These are phyloP conservation scores for Bos taurus DNA, from an alignment of 2,113 vertebrate genomes.

Conservation along the genomic window ARS-UCD2.0 NC_037331.1:63606001-63606500, in stretches of 20 bases:
- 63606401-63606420: not conserved
- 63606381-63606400: not conserved
- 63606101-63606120: not conserved
- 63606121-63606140: not conserved
- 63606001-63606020: not conserved
- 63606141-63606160: not conserved
- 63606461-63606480: not conserved
- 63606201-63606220: not conserved
- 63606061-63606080: not conserved
- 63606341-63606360: not conserved
- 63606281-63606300: not conserved
- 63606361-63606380: not conserved
- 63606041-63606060: not conserved
- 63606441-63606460: not conserved
- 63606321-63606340: not conserved
- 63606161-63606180: not conserved
- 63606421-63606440: not conserved
- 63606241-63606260: not conserved
- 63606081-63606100: not conserved
- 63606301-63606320: not conserved
- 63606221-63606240: not conserved
- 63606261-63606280: not conserved
- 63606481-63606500: not conserved
- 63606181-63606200: not conserved
- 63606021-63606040: not conserved